Percentiles rank a stretch among this genome's conserved stretches.
These are phyloP conservation scores for Pogonomyrmex barbatus DNA, from an alignment of 1,140 invertebrate species.

Conservation along the genomic window DNA sequence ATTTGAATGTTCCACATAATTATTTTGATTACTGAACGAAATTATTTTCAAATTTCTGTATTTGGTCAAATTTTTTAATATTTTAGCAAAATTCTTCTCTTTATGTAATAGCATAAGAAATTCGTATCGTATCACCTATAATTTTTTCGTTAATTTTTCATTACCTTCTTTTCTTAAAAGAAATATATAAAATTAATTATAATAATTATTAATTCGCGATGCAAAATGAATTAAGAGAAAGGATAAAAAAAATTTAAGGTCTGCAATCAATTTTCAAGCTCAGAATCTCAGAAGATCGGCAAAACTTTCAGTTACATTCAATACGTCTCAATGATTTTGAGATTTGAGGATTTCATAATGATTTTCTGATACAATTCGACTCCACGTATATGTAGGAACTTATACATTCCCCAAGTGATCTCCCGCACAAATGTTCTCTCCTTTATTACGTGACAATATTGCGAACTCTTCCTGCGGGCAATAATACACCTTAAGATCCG, in stretches of 20 bases:
- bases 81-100: too few relatives aligned
- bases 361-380: constrained; percentile 39
- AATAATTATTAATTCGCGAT: too few relatives aligned
- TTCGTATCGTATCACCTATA: too few relatives aligned
- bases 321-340: constrained; percentile 55
- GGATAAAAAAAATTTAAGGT: neutral
- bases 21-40: neutral
- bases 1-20: too few relatives aligned
- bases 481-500: constrained; percentile 76
- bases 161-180: too few relatives aligned
- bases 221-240: neutral
- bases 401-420: constrained; percentile 56
- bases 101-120: too few relatives aligned
- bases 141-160: too few relatives aligned
- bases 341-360: constrained; percentile 12
- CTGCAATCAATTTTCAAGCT: neutral
- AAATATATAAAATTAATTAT: too few relatives aligned
- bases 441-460: constrained; percentile 78
- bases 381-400: constrained; percentile 8
- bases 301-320: constrained; percentile 33
- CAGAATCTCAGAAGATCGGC: neutral
- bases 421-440: constrained; percentile 16
- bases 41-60: neutral
- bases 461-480: constrained; percentile 71
- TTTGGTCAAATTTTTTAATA: neutral